Conservation (phyloP, 2,797 vertebrate species). For the Microcaecilia unicolor region DNA sequence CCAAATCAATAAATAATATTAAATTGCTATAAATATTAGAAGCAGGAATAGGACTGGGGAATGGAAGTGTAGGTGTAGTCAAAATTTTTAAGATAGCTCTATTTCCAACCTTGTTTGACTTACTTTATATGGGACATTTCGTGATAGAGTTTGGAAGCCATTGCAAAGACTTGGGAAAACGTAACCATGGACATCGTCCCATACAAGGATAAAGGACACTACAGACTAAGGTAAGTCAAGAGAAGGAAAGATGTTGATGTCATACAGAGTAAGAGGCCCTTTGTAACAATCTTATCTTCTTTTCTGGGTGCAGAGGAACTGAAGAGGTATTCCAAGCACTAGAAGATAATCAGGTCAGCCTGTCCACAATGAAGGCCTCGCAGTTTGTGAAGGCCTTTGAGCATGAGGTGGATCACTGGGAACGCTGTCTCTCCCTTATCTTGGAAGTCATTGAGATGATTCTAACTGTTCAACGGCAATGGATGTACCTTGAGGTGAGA, state of each 20-base stretch:
- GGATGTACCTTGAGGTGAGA: slow-evolving; percentile 84
- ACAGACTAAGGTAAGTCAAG: slow-evolving; percentile 65
- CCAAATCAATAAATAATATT: too few relatives aligned
- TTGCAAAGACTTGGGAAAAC: slow-evolving; percentile 64
- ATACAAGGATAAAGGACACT: slow-evolving; percentile 73
- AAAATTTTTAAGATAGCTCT: too few relatives aligned
- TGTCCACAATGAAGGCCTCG: slow-evolving; percentile 81
- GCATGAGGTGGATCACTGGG: slow-evolving; percentile 74
- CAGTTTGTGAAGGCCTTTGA: slow-evolving; percentile 76
- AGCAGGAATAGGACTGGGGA: too few relatives aligned
- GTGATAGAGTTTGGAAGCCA: slow-evolving; percentile 63
- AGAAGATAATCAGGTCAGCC: slow-evolving; percentile 75
- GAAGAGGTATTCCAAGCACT: slow-evolving; percentile 74
- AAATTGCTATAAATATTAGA: too few relatives aligned
- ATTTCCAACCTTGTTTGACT: too few relatives aligned
- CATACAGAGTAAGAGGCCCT: too few relatives aligned
- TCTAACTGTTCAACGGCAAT: slow-evolving; percentile 73
- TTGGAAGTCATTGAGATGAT: slow-evolving; percentile 76
- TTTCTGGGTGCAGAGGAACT: slow-evolving; percentile 59
- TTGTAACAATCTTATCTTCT: too few relatives aligned
- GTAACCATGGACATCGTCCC: slow-evolving; percentile 58
- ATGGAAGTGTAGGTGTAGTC: too few relatives aligned
- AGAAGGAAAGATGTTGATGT: too few relatives aligned
- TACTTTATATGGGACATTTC: slow-evolving; percentile 1
- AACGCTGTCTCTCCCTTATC: slow-evolving; percentile 68